These are phyloP conservation scores for Mythimna impura DNA, from an alignment of 2,888 invertebrate genomes.

Conservation along the genomic window DNA sequence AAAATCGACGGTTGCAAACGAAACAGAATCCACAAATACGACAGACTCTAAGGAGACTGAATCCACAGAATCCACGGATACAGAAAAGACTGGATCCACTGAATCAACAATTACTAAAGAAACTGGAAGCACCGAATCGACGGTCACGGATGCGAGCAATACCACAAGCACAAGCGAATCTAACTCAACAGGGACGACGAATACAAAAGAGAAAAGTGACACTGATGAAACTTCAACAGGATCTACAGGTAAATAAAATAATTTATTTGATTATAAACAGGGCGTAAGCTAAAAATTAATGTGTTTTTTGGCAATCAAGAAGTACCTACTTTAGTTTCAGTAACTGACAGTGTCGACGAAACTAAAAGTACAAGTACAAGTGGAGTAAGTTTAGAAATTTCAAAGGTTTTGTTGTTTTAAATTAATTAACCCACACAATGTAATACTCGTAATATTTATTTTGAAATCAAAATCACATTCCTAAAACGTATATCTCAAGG, in stretches of 20 bases:
- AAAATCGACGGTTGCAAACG: slow-evolving; percentile 18
- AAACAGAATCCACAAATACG: slow-evolving; percentile 46
- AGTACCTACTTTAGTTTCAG: neutral
- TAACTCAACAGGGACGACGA: slow-evolving; percentile 2
- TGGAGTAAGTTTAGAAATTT: neutral
- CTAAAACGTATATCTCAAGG: too few species aligned
- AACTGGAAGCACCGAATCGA: neutral
- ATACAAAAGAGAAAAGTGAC: slow-evolving; percentile 27
- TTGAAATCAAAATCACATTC: too few species aligned
- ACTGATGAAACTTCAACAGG: slow-evolving; percentile 38
- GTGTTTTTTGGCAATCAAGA: neutral
- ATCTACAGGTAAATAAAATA: slow-evolving; percentile 26
- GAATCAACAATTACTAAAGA: slow-evolving; percentile 36
- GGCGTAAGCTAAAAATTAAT: neutral
- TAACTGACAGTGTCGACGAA: neutral
- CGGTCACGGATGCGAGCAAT: neutral
- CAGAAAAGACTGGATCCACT: slow-evolving; percentile 24
- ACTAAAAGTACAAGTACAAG: neutral
- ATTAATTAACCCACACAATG: too few species aligned
- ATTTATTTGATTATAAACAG: neutral
- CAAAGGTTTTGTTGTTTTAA: neutral
- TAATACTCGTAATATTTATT: too few species aligned
- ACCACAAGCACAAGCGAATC: neutral
- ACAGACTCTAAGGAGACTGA: slow-evolving; percentile 33
- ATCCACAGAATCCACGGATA: slow-evolving; percentile 38